Base-by-base conservation (phyloP, 2,888 invertebrate genomes). In the Andrena marginata region DNA sequence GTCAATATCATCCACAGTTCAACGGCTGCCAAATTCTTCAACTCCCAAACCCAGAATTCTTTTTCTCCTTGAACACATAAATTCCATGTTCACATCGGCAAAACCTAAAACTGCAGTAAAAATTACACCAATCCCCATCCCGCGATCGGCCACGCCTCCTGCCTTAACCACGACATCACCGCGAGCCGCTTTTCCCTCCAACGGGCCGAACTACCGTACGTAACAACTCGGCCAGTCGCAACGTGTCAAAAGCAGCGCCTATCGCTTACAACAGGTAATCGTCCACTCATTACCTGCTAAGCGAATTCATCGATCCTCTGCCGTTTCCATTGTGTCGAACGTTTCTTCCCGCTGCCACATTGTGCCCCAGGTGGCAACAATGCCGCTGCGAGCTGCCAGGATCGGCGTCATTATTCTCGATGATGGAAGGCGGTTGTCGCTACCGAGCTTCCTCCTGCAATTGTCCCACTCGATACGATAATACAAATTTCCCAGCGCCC, bases 271-370 rank as follows among this genome's bases (percentile, higher is more conserved):
- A 31, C 35, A 62, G 60, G 23, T 31, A 62, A 74, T 77, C 60
- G 70, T 56, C 29, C 59, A 59, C 59, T 72, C 70, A 59, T 81
- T 49, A 62, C 7, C 20, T 1, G 62, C n/a, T 63, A 73, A 70
- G 70, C 8, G 73, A 81, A 81, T 70, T 77, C 75, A 81, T 77
- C 70, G 77, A 83, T 81, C 70, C 64, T 0, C 62, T 10, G 13
- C 20, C 65, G 33, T 49, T 48, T 23, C 60, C 31, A 83, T 77
- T 77, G 76, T 73, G 26, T 2, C 13, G 64, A 42, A 35, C 67
- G 73, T 73, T 77, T 59, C 77, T 65, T 68, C 64, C 62, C 8
- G 59, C 72, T 8, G 68, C 49, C 56, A 63, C 51, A 69, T 70
- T 65, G 76, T 65, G 26, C 48, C 54, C 20, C 20, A 42, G 23